These are phyloP conservation scores for Oceanodroma tethys DNA, from an alignment of 2,113 vertebrate species.

Conservation along the genomic window DNA sequence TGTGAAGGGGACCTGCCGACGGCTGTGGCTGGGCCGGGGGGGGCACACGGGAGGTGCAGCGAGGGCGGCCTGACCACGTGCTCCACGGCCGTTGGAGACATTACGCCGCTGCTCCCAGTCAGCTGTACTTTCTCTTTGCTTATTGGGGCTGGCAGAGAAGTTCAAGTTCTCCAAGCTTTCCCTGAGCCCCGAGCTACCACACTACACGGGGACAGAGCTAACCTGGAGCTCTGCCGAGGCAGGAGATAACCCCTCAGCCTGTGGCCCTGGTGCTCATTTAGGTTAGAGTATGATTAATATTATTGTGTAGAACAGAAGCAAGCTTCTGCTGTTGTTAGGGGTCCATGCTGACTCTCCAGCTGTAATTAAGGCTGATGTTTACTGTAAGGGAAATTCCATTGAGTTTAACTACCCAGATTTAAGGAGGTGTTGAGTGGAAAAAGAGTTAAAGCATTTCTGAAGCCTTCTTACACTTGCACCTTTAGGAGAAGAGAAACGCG, in stretches of 20 bases:
- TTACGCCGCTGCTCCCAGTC: background rate
- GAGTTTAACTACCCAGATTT: background rate
- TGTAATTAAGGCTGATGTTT: background rate
- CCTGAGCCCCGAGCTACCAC: background rate
- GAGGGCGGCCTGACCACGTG: accelerated
- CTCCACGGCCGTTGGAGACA: accelerated
- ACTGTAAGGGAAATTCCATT: background rate
- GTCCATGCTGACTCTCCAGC: background rate
- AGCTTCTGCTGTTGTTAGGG: background rate
- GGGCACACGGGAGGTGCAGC: accelerated
- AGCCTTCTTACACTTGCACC: background rate
- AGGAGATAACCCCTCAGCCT: background rate
- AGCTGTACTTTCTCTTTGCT: background rate
- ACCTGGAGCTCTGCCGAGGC: background rate
- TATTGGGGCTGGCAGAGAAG: background rate
- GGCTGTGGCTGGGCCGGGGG: background rate
- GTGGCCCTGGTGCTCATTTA: background rate
- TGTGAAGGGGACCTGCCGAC: accelerated
- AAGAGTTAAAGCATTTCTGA: background rate
- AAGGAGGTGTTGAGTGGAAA: background rate
- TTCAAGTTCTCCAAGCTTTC: background rate
- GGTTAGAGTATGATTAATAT: background rate
- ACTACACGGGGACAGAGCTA: background rate
- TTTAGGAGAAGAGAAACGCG: background rate
- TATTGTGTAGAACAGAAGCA: background rate